Conservation (phyloP, 2,113 vertebrate species). For the Syngnathus typhle region DNA sequence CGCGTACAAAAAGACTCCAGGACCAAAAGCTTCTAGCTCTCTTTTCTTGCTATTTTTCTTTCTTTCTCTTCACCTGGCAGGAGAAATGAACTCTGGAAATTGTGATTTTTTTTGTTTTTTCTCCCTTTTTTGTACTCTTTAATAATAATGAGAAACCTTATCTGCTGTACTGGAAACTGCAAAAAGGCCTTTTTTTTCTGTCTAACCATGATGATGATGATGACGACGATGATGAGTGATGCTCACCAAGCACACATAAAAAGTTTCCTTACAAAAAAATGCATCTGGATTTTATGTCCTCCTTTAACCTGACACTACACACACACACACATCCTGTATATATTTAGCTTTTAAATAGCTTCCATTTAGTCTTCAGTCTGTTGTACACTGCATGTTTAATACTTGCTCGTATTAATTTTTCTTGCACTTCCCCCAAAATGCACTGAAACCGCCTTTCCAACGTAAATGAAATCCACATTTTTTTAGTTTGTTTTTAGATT, state of each 20-base stretch:
- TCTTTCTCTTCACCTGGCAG: slow-evolving; percentile 21
- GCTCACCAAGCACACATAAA: slow-evolving; percentile 75
- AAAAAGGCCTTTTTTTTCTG: slow-evolving; percentile 61
- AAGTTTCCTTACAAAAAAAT: slow-evolving; percentile 76
- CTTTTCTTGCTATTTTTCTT: slow-evolving; percentile 17
- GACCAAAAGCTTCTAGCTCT: slow-evolving; percentile 62
- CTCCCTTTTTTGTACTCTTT: slow-evolving; percentile 72
- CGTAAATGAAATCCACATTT: too few species aligned
- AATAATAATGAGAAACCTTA: slow-evolving; percentile 74
- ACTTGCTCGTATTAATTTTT: not conserved
- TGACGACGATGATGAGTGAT: slow-evolving; percentile 61
- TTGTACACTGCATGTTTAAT: not conserved
- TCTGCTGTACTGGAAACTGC: slow-evolving; percentile 78
- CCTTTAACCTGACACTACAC: not conserved
- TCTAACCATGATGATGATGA: slow-evolving; percentile 36
- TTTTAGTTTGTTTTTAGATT: too few species aligned
- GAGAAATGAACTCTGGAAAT: slow-evolving; percentile 62
- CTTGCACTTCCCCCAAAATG: not conserved
- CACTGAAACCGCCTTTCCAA: not conserved
- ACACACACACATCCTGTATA: not conserved
- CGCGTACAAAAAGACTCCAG: slow-evolving; percentile 43
- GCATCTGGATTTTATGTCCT: slow-evolving; percentile 12
- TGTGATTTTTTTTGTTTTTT: slow-evolving; percentile 51
- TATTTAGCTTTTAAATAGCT: too few species aligned
- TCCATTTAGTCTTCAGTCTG: not conserved